These are phyloP conservation scores for Tarsius wallacei DNA, from an alignment of 2,797 vertebrate species.

Conservation along the genomic window DNA sequence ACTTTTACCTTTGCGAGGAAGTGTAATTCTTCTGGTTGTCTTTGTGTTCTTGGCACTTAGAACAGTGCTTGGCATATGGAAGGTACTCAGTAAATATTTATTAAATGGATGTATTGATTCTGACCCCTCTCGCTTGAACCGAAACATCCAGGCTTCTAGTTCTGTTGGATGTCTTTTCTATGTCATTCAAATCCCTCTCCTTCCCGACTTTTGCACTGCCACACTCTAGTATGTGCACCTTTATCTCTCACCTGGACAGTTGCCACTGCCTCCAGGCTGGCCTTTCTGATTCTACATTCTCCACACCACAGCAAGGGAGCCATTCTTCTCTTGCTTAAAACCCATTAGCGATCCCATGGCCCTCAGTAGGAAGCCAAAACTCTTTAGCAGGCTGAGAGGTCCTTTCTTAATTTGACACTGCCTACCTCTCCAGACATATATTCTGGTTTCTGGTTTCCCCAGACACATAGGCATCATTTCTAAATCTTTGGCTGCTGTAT, in stretches of 20 bases:
- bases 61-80: not conserved
- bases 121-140: not conserved
- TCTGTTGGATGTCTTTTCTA: not conserved
- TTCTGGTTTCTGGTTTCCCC: not conserved
- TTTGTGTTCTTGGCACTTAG: not conserved
- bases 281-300: too few relatives aligned
- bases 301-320: rapidly evolving
- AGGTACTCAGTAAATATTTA: not conserved
- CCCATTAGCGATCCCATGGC: rapidly evolving
- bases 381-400: not conserved
- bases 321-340: not conserved
- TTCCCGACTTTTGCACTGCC: rapidly evolving
- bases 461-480: not conserved
- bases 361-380: not conserved
- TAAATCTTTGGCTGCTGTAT: not conserved
- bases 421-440: not conserved
- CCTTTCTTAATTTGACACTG: not conserved
- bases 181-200: not conserved
- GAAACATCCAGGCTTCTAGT: not conserved
- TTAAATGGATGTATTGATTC: not conserved
- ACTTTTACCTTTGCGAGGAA: not conserved
- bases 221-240: not conserved
- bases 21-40: not conserved
- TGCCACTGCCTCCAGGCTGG: not conserved
- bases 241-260: not conserved